Base-by-base conservation (phyloP, 2,888 invertebrate species). In the Apamea epomidion region DNA sequence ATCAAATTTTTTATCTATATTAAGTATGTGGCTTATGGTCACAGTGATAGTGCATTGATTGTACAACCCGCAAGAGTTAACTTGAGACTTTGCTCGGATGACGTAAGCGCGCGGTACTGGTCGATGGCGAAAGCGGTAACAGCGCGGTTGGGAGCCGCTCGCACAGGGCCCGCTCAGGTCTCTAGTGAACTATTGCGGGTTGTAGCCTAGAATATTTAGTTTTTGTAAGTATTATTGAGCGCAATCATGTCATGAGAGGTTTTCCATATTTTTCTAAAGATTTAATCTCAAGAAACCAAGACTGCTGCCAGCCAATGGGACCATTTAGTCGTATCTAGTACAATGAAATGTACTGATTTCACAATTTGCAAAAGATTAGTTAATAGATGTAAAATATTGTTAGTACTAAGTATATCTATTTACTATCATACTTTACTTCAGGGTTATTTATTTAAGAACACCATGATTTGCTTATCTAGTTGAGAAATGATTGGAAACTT, bases 1-100 rank as follows among this genome's bases (percentile, higher is more conserved):
- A 82, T 76, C 42, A 21, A 21, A 32, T 62, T 62, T 74, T 75
- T 62, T 64, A 62, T 62, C 62, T 67, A 74, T 70, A 70, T 2
- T 32, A 48, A 48, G 48, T 48, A 21, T n/a, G 54, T 75, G 77
- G 58, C 73, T 70, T 83, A 62, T 45, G 62, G 37, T 72, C 62
- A 84, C 54, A 64, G 54, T 84, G 79, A 86, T 82, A 86, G 18
- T 82, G 64, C 65, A 68, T 74, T 84, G 84, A 85, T 83, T 74
- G n/a, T 60, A n/a, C 58, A 60, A n/a, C 12, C 58, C n/a, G n/a
- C 25, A n/a, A 60, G 58, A 60, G 58, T n/a, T 12, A n/a, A n/a
- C 58, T 60, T 60, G 12, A n/a, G n/a, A 60, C 58, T 58, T 58
- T 4, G 58, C n/a, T 60, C n/a, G 12, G n/a, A n/a, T n/a, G 58